Base-by-base conservation (phyloP, 2,797 vertebrate species). In the Brachyalestes nurse region DNA sequence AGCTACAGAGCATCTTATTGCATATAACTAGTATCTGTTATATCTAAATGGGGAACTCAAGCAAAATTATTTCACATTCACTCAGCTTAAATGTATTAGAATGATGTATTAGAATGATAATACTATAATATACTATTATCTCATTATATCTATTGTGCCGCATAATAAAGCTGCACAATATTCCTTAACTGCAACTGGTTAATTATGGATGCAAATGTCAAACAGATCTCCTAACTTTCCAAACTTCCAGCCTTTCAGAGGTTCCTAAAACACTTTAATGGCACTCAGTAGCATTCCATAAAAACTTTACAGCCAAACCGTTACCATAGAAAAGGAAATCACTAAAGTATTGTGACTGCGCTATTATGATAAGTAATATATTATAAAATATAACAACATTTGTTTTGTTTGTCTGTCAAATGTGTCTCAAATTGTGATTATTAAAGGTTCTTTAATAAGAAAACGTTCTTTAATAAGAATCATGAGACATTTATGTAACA, bases 151-250 rank as follows among this genome's bases (percentile, higher is more conserved):
- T 47, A 47, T 47, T 47, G 12, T 51, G 47, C 42, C 19, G 17
- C 38, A 55, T 25, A 19, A 64, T 64, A 78, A 45, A 45, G 34
- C n/a, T 40, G 2, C 34, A 34, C 40, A 69, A 45, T 19, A 19
- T 8, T 65, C 0, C 14, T 65, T 65, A 19, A 38, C 34, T 38
- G 34, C 62, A 78, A 25, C 64, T 75, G 64, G 40, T 38, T 2
- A 75, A 69, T 40, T 45, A 14, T 28, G 17, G 69, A 72, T 72
- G 45, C 47, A 49, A 10, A 42, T 34, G 65, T 58, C 53, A 25
- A 69, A 58, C 12, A 57, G 14, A 60, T n/a, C 34, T 64, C 51
- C 28, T 40, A 25, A 66, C 19, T 51, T 49, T 76, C 42, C 47
- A n/a, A 57, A 5, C 58, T 61, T 61, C 0, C 3, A 9, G 13